Evolutionary conservation across 2,113 vertebrate species (phyloP).

Genomic region (Sinocyclocheilus anshuiensis): DNA sequence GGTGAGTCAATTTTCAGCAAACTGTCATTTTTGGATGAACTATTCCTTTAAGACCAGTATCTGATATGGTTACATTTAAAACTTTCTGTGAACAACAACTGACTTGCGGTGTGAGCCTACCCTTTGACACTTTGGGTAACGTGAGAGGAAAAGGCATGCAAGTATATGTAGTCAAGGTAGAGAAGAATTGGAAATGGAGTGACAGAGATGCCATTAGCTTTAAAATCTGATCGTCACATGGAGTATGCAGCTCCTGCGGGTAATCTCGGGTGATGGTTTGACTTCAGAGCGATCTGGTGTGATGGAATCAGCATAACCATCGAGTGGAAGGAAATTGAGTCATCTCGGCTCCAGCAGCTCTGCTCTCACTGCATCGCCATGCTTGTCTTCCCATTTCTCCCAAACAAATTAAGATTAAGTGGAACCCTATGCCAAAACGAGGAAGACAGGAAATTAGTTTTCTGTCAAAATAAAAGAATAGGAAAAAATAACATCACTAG

Average conservation of each 20-base stretch:
- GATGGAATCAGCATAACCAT: slow-evolving; percentile 38
- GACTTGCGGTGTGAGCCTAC: too few species aligned
- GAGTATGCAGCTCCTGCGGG: slow-evolving; percentile 12
- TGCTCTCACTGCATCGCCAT: slow-evolving; percentile 1
- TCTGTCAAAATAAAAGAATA: slow-evolving; percentile 45
- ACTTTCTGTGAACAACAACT: too few species aligned
- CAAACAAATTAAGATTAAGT: slow-evolving; percentile 56
- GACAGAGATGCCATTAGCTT: slow-evolving; percentile 19
- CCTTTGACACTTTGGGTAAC: too few species aligned
- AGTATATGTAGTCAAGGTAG: not conserved
- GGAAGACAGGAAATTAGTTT: slow-evolving; percentile 59
- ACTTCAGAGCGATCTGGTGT: not conserved
- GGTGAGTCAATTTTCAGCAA: too few species aligned
- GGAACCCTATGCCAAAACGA: slow-evolving; percentile 40
- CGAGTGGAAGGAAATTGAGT: slow-evolving; percentile 37
- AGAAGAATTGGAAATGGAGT: not conserved
- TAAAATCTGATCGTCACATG: slow-evolving; percentile 4
- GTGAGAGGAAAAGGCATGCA: too few species aligned
- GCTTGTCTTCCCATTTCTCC: slow-evolving; percentile 45
- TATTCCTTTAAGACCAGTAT: too few species aligned
- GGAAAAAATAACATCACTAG: slow-evolving; percentile 29
- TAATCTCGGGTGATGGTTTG: slow-evolving; percentile 27
- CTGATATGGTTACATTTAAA: too few species aligned
- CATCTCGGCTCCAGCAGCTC: slow-evolving; percentile 24
- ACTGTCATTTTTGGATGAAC: too few species aligned